Base-by-base conservation (phyloP, 1,140 invertebrate species). In the Harlomillsia oculata region DNA sequence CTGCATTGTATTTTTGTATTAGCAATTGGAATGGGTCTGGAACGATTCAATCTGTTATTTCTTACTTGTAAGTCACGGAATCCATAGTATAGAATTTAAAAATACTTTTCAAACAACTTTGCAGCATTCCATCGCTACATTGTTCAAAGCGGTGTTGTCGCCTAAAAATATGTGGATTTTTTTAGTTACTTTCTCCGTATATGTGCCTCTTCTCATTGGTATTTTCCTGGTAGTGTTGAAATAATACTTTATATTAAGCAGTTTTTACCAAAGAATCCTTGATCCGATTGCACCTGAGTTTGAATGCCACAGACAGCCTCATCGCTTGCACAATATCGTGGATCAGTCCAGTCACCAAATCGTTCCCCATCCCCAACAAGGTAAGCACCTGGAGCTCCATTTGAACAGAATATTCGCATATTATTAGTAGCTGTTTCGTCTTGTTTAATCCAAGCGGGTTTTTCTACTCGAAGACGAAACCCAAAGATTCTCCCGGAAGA, bases 351-450 rank as follows among this genome's bases (percentile, higher is more conserved):
- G 8, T 5, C 20, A 2, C 59, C 59, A 3, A 34, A 56, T 21
- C 39, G 30, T n/a, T 44, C 25, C 5, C 59, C 59, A 48, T 61
- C 59, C 5, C 60, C 60, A 29, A 53, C 55, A 25, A 62, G 48
- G 26, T 34, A 56, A n/a, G 44, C 30, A 0, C 45, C 59, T 3
- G n/a, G 3, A 14, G 5, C 21, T 11, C 18, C 5, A 13, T 53
- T 56, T 0, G 49, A 48, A 18, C 60, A 62, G 11, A 43, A 62
- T 9, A 62, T 11, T 37, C 60, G 28, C n/a, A 50, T 8, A 18
- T 58, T 58, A 30, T 58, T 58, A 1, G 49, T 58, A 5, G 56
- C 56, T 0, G 56, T 58, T 39, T 58, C 56, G 18, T 58, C 56
- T 8, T 46, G 29, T 21, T 36, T 23, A 28, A 43, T 5, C 5